phyloP scores from a whole-genome alignment of 1,140 invertebrate species.

The Hestina assimilis region DNA sequence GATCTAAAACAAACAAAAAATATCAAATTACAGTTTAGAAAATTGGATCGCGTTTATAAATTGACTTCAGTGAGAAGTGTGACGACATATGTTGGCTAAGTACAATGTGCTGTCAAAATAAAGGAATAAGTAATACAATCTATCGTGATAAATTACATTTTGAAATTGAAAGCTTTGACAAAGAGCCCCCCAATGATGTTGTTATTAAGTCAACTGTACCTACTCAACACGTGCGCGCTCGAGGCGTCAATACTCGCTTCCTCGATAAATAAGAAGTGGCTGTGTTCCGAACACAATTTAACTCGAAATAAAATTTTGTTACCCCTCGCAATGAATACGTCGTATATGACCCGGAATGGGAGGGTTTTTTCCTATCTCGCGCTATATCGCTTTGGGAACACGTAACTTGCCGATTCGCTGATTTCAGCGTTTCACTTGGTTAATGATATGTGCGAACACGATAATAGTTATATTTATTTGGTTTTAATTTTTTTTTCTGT shows the following conservation, averaged over 20 bases:
- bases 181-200: conserved; percentile 42
- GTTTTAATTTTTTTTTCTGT: not conserved
- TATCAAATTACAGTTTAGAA: too few species aligned
- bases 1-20: too few species aligned
- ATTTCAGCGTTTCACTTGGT: conserved; percentile 58
- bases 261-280: conserved; percentile 65
- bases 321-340: conserved; percentile 57
- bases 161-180: conserved; percentile 45
- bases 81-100: not conserved
- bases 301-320: conserved; percentile 74
- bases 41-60: not conserved
- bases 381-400: conserved; percentile 52
- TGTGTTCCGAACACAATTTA: conserved; percentile 69
- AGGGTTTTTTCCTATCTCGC: conserved; percentile 50
- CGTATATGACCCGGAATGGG: conserved; percentile 64
- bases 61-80: not conserved
- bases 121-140: conserved; percentile 24
- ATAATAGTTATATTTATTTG: not conserved
- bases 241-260: conserved; percentile 38
- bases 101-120: conserved; percentile 15
- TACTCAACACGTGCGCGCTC: conserved; percentile 23
- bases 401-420: conserved; percentile 62
- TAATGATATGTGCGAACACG: conserved; percentile 51
- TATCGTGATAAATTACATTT: conserved; percentile 30
- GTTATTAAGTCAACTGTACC: conserved; percentile 38